phyloP scores from a whole-genome alignment of 2,113 vertebrate genomes.

The Crotophaga sulcirostris region DNA sequence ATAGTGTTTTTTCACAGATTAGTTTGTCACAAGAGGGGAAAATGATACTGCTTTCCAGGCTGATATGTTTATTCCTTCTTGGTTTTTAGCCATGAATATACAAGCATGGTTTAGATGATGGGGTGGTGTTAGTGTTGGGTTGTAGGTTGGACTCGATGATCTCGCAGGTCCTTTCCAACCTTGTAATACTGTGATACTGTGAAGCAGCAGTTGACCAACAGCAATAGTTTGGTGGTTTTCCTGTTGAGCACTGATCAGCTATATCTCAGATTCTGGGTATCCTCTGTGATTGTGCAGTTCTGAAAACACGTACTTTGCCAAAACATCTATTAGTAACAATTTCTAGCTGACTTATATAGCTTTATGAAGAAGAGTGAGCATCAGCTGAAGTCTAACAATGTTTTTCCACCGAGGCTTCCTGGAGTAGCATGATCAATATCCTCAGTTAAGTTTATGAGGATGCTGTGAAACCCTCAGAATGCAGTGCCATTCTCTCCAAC shows the following conservation, averaged over 20 bases:
- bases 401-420: not conserved
- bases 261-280: not conserved
- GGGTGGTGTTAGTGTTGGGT: too few species aligned
- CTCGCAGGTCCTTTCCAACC: too few species aligned
- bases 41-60: not conserved
- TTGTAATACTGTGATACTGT: too few species aligned
- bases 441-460: conserved; percentile 64
- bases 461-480: conserved; percentile 10
- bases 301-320: not conserved
- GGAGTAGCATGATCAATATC: conserved; percentile 23
- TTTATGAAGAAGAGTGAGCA: conserved; percentile 38
- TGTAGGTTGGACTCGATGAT: too few species aligned
- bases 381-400: conserved; percentile 35
- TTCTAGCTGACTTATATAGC: conserved; percentile 32
- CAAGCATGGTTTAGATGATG: too few species aligned
- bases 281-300: not conserved
- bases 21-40: not conserved
- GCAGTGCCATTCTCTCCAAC: conserved; percentile 41
- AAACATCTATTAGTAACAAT: conserved; percentile 39
- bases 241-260: not conserved
- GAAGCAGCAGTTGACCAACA: not conserved
- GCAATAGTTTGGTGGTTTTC: not conserved
- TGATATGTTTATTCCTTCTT: not conserved
- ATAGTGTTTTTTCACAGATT: not conserved
- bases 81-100: not conserved